Base-by-base conservation (phyloP, 2,888 invertebrate species). In the Cryptus armator region DNA sequence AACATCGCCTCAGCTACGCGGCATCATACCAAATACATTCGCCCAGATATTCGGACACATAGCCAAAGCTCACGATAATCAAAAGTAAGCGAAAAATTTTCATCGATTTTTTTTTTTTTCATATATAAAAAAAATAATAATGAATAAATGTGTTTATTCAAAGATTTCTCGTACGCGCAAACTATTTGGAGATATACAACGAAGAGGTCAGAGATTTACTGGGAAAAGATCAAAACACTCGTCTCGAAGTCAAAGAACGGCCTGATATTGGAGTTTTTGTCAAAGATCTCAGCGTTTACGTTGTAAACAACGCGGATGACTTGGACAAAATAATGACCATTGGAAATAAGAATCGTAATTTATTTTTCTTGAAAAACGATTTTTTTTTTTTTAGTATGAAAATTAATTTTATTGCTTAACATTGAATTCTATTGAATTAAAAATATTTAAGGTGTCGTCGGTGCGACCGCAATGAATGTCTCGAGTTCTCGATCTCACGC, bases 11-110 rank as follows among this genome's bases (percentile, higher is more conserved):
- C 99, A 99, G 91, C 95, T 98, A 9, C 96, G 98, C 83, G 99
- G 99, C 64, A 99, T 99, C 90, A 99, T 99, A 90, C 99, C 99
- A 0, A 99, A 99, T 94, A 99, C 99, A 0, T 99, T 99, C 94
- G 99, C 99, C 0, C 99, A 99, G 91, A 98, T 99, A 89, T 99
- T 99, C 94, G 98, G 98, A 43, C 98, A 98, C 91, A 99, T 99
- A 89, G 98, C 99, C 0, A 98, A 98, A 92, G 98, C 99, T 0
- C 97, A 96, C 81, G 98, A 98, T 81, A 97, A 98, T 92, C 97
- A 97, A 90, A 98, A 98, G 98, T 97, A 91, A 94, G 95, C 62
- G 0, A 10, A 10, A 19, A 12, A 7, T 9, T 37, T 37, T 5
- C 1, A 1, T 37, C 1, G 6, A 37, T 37, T 37, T 4, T 37